A percentile compares a stretch with the other conserved stretches of the same genome.
phyloP scores from a whole-genome alignment of 2,113 vertebrate species.

The Psophia crepitans region DNA sequence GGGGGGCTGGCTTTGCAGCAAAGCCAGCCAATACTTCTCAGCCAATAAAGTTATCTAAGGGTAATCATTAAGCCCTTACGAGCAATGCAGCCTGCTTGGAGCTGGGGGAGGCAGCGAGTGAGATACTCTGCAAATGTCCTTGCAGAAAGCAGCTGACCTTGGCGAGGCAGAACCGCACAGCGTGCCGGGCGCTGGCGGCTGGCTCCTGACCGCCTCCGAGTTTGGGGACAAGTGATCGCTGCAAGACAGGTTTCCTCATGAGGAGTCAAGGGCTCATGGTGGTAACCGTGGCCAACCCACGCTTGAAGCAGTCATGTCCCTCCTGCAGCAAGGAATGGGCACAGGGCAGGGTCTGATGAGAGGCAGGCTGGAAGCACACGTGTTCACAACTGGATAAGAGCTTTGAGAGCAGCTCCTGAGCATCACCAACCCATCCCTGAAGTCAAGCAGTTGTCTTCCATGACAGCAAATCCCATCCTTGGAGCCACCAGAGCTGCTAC shows the following conservation, averaged over 20 bases:
- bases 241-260: rapidly evolving
- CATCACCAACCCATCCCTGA: not conserved
- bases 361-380: rapidly evolving
- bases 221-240: rapidly evolving
- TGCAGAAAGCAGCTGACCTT: not conserved
- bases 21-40: not conserved
- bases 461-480: rapidly evolving
- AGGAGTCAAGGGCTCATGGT: not conserved
- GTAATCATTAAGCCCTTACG: slow-evolving; percentile 24
- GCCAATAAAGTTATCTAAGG: slow-evolving; percentile 41
- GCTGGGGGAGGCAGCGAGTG: not conserved
- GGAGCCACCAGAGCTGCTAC: not conserved
- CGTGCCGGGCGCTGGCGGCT: rapidly evolving
- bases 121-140: not conserved
- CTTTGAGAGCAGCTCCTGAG: not conserved
- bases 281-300: rapidly evolving
- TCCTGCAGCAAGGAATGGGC: not conserved
- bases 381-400: not conserved
- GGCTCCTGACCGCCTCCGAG: rapidly evolving
- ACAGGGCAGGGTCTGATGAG: rapidly evolving
- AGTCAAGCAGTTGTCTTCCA: not conserved
- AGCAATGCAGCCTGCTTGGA: not conserved
- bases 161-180: not conserved
- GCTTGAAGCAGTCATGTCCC: not conserved
- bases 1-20: not conserved